Evolutionary conservation across 2,113 vertebrate species (phyloP), one percentile per base, ranked within the genome.

Genomic region (Poeciliopsis prolifica): DNA sequence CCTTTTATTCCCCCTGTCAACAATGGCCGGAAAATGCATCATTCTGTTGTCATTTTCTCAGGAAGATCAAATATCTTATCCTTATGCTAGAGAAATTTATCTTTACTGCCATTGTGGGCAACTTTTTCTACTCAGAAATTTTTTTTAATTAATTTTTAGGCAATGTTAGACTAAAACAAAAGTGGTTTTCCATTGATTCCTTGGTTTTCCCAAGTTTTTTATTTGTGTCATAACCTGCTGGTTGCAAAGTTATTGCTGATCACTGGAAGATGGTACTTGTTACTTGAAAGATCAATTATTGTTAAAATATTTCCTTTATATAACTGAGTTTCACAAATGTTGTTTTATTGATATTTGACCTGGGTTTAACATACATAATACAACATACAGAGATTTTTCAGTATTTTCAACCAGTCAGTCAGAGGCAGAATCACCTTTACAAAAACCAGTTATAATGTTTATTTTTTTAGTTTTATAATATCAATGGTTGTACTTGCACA

Each of bases 71-170:
- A 48, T 19, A 48, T 58, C n/a, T 17, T 58, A 58, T 58, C 30
- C 22, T 24, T 60, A 40, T 67, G n/a, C 33, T 24, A 37, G 22
- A 48, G 13, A 14, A 44, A n/a, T 19, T 30, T 71, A 15, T 71
- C 63, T 30, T 31, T 13, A 63, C 19, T n/a, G 5, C 42, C 29
- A 30, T 65, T n/a, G 40, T 29, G 44, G 14, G 35, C 40, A 69
- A 0, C 12, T 44, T 64, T 65, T 78, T 85, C 3, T 76, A 44
- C 86, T 80, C 87, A 83, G 78, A 66, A 81, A 3, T 37, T 11
- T 2, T 37, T 11, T 12, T 68, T 30, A 58, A 7, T 85, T 81
- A 48, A 37, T 35, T 5, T 82, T 61, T 13, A 61, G 35, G 35
- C n/a, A 4, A 22, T 10, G 1, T 78, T 44, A 2, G 3, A 1